Conservation (phyloP, 2,797 vertebrate genomes). For the Ceyx erithaca region DNA sequence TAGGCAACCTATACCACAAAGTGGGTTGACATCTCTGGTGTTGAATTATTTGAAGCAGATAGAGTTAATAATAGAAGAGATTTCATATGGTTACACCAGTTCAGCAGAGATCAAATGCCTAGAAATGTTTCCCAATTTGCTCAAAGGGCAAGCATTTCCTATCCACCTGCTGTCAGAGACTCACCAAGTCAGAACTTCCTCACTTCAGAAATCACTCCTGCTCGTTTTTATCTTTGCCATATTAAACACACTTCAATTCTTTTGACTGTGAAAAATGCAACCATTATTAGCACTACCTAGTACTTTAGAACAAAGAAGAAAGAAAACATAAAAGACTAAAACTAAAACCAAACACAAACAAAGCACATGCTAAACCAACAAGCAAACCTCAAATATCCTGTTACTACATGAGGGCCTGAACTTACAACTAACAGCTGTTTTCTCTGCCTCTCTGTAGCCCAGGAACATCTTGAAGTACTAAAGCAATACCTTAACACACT, state of each 20-base stretch:
- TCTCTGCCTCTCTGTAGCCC: background rate
- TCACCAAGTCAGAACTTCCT: slow-evolving; percentile 16
- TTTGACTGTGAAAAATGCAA: background rate
- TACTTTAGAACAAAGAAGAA: background rate
- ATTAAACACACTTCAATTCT: background rate
- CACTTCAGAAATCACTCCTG: background rate
- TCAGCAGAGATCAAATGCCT: slow-evolving; percentile 60
- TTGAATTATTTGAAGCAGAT: slow-evolving; percentile 53
- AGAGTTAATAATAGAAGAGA: slow-evolving; percentile 62
- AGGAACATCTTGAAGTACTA: background rate
- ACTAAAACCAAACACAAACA: too few species aligned
- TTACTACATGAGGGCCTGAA: background rate
- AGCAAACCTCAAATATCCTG: background rate
- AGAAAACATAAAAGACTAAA: accelerated
- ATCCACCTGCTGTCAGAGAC: background rate
- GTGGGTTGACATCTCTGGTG: background rate
- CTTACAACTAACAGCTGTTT: background rate
- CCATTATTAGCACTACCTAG: background rate
- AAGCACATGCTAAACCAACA: background rate
- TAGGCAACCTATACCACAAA: slow-evolving; percentile 41
- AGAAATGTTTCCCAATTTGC: slow-evolving; percentile 37
- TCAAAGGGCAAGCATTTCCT: background rate
- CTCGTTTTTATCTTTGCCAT: background rate
- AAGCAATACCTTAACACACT: background rate
- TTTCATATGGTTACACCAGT: slow-evolving; percentile 16